phyloP scores from a whole-genome alignment of 2,113 vertebrate genomes.

The Chaenocephalus aceratus region DNA sequence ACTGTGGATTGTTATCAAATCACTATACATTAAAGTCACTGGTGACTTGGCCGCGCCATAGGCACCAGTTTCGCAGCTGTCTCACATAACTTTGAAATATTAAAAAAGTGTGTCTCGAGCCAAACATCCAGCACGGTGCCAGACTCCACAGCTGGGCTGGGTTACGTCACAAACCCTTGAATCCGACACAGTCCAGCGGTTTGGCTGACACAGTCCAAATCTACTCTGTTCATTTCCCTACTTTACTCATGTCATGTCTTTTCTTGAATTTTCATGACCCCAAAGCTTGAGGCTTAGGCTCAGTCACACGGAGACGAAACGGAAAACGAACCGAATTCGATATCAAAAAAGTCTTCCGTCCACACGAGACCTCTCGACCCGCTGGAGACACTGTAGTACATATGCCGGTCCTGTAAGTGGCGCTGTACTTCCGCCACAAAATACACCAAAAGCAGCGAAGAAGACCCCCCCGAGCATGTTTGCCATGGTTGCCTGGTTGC shows the following conservation, averaged over 20 bases:
- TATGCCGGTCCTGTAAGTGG: too few species aligned
- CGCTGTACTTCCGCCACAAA: too few species aligned
- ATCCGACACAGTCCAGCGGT: slow-evolving; percentile 23
- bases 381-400: too few species aligned
- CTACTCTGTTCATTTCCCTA: slow-evolving; percentile 25
- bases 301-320: too few species aligned
- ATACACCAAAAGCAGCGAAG: too few species aligned
- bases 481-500: too few species aligned
- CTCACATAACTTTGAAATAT: slow-evolving; percentile 36
- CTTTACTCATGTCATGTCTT: slow-evolving; percentile 16
- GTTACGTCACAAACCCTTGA: slow-evolving; percentile 47
- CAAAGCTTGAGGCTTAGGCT: neutral
- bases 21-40: slow-evolving; percentile 23
- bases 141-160: slow-evolving; percentile 50
- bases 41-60: neutral
- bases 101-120: slow-evolving; percentile 24
- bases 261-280: slow-evolving; percentile 28
- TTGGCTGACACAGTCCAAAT: slow-evolving; percentile 33
- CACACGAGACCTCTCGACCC: too few species aligned
- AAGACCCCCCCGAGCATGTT: too few species aligned
- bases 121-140: slow-evolving; percentile 34
- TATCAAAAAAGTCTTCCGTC: too few species aligned
- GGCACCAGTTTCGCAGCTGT: slow-evolving; percentile 49
- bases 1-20: slow-evolving; percentile 19
- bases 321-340: too few species aligned